Base-by-base conservation (phyloP, 2,888 invertebrate species). In the Tiphia femorata region DNA sequence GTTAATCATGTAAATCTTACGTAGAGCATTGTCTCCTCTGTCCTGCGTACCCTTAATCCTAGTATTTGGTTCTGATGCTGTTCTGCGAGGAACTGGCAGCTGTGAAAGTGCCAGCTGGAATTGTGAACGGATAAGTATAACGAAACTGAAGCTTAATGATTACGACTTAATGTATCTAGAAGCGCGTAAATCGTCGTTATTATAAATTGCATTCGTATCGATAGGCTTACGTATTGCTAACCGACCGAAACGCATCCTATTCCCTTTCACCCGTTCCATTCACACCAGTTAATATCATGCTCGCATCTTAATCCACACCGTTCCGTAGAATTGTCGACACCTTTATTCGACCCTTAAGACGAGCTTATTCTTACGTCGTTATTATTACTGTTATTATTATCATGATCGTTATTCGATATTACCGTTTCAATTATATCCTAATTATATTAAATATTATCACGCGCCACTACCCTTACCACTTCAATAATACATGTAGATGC, bases 271-370 rank as follows among this genome's bases (percentile, higher is more conserved):
- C 33, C 33, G 1, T 33, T 6, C 27, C 6, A 17, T 19, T 16
- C 10, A 37, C 3, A 3, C 17, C 17, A 7, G 42, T 30, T 44
- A 41, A 20, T 46, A 57, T 30, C 48, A 47, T 35, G 17, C 48
- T 20, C 49, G 19, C 35, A 10, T 25, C 25, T 12, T 7, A 38
- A 29, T 38, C 2, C 30, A 8, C n/a, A 14, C 27, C n/a, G 4
- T 27, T n/a, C 41, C 30, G 35, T 49, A 51, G 30, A 64, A 63
- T 47, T 51, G n/a, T 51, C 53, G 37, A 51, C 40, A 60, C 17
- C 23, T 37, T 4, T 17, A 19, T 37, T n/a, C 19, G 37, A 19
- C 19, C 19, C 37, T 37, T 19, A 37, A 10, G 37, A 37, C 19
- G 17, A 19, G 37, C 37, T 17, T n/a, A n/a, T n/a, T n/a, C n/a